phyloP scores from a whole-genome alignment of 2,113 vertebrate species.

The Pyrgilauda ruficollis region DNA sequence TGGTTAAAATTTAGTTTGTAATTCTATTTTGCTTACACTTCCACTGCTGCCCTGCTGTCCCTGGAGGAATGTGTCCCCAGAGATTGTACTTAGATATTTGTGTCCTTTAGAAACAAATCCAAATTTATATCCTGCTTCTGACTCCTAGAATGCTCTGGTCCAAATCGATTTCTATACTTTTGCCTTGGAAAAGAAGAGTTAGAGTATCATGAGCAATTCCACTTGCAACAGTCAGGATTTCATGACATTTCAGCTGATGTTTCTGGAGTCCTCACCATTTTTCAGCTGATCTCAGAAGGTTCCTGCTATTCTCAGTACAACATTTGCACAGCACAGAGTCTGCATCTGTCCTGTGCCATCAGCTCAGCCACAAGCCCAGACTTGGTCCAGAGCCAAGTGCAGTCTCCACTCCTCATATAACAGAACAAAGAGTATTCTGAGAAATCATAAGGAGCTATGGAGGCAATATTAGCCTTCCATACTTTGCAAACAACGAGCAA shows the following conservation, averaged over 20 bases:
- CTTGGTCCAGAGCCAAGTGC: not conserved
- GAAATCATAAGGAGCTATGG: not conserved
- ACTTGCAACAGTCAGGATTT: not conserved
- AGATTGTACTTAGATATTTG: not conserved
- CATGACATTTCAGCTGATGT: not conserved
- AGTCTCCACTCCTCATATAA: not conserved
- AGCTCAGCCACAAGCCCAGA: not conserved
- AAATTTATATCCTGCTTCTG: not conserved
- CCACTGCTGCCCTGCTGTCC: not conserved
- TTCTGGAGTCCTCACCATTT: not conserved
- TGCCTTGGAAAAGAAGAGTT: not conserved
- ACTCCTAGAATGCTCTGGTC: not conserved
- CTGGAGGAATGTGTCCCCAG: not conserved
- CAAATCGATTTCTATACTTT: not conserved
- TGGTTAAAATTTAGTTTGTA: conserved; percentile 5
- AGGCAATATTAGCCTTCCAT: not conserved
- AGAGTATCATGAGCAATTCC: not conserved
- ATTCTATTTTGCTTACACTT: not conserved
- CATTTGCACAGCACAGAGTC: not conserved
- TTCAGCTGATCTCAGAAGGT: not conserved
- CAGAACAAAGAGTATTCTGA: not conserved
- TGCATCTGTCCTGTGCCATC: not conserved
- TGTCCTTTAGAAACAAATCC: not conserved
- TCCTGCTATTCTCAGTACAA: not conserved
- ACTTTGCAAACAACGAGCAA: not conserved